A percentile compares a stretch with the other conserved stretches of the same genome.
Evolutionary conservation across 2,797 vertebrate genomes (phyloP).

Genomic region (Coccyzus lansbergi): DNA sequence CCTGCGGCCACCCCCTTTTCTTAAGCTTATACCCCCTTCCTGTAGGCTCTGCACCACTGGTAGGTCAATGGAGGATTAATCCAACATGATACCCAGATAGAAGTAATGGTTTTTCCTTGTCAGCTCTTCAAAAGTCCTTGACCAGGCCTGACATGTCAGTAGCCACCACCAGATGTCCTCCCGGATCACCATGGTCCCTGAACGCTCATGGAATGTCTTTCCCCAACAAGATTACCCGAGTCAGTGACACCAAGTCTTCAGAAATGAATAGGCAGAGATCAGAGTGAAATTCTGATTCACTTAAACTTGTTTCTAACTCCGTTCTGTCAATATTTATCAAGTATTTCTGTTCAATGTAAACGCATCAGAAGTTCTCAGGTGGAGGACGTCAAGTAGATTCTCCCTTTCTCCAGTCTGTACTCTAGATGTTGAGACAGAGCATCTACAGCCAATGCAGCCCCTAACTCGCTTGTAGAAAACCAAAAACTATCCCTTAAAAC

Average conservation of each 20-base stretch:
- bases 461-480: neutral
- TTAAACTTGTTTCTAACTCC: neutral
- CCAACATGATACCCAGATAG: accelerated
- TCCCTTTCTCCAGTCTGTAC: neutral
- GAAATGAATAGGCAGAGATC: neutral
- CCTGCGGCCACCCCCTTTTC: neutral
- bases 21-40: neutral
- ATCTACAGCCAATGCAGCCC: neutral
- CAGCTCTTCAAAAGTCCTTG: neutral
- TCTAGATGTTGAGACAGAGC: neutral
- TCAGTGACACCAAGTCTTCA: neutral
- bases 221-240: neutral
- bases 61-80: accelerated
- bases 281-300: neutral
- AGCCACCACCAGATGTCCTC: neutral
- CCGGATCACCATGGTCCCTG: accelerated
- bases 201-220: accelerated
- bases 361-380: neutral
- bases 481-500: neutral
- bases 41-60: neutral
- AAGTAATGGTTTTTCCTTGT: accelerated
- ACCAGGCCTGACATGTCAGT: neutral
- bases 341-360: neutral
- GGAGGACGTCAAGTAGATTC: neutral
- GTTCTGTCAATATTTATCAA: accelerated